Evolutionary conservation across 2,113 vertebrate genomes (phyloP), one percentile per base, ranked within the genome.

Genomic region (Cardinalis cardinalis): DNA sequence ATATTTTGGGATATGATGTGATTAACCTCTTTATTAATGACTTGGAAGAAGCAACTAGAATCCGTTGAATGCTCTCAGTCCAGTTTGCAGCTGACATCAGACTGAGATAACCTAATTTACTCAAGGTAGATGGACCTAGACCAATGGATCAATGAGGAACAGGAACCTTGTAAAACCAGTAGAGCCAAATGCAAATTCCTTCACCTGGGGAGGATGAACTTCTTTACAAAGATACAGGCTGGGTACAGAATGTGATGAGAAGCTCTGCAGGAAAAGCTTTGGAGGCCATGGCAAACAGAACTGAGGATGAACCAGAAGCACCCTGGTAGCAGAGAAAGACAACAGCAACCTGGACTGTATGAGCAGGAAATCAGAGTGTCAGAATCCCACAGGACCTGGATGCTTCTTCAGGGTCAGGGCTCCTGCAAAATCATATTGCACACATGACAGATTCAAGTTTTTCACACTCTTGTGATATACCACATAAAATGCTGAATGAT

Each of bases 191-290:
- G 23, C 8, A 77, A 41, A 51, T n/a, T 55, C 17, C 19, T 69
- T 51, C 9, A 25, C 4, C 3, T 4, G 26, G 4, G 13, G 52
- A 55, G 9, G 16, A 88, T 65, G 16, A 89, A 18, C 14, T 41
- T 19, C 11, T 15, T 83, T 59, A 29, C 10, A 55, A 3, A 25
- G 13, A 19, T 32, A 43, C 1, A 46, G 8, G 2, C 18, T 52
- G 18, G 6, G 6, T 32, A 25, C 4, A 3, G 11, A 58, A 40
- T 4, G 5, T 52, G 16, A 10, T 16, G 2, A 71, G 2, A 28
- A 70, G 12, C 15, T 82, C 28, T 53, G 28, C 10, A 53, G 21
- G 26, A 68, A 72, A 74, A 18, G 11, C 10, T 48, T 12, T 60
- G 11, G 12, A 73, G 6, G 8, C 41, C n/a, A 64, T 72, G 23